Conservation (phyloP, 2,888 invertebrate species). For the Caenorhabditis auriculariae region DNA sequence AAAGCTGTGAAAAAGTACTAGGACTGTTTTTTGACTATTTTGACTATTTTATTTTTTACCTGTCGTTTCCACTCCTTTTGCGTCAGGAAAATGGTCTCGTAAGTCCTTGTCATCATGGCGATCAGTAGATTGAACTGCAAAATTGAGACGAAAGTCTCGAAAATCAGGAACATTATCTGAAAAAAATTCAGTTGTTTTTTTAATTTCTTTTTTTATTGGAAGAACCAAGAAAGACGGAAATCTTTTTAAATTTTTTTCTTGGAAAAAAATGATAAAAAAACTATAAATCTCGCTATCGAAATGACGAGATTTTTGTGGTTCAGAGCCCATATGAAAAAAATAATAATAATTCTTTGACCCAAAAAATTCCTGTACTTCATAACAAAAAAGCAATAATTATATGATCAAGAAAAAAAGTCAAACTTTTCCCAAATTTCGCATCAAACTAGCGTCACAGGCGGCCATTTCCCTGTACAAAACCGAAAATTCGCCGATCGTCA, state of each 20-base stretch:
- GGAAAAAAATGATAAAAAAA: too few relatives aligned
- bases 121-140: conserved; percentile 95
- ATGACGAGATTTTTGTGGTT: too few relatives aligned
- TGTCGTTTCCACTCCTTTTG: conserved; percentile 88
- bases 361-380: too few relatives aligned
- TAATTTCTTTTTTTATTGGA: too few relatives aligned
- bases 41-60: conserved; percentile 7
- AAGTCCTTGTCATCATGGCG: conserved; percentile 99
- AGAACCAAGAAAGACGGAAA: too few relatives aligned
- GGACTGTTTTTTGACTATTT: background rate
- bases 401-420: background rate
- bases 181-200: background rate
- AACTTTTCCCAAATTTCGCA: conserved; percentile 45
- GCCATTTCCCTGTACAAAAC: conserved; percentile 45
- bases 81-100: conserved; percentile 94
- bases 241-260: too few relatives aligned
- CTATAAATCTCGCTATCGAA: too few relatives aligned
- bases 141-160: conserved; percentile 93
- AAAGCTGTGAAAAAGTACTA: too few relatives aligned
- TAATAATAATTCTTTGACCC: too few relatives aligned
- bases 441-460: conserved; percentile 34
- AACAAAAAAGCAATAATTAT: background rate
- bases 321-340: too few relatives aligned
- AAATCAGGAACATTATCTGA: conserved; percentile 76
- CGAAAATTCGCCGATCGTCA: conserved; percentile 79